Base-by-base conservation (phyloP, 2,113 vertebrate genomes). In the Nesoenas mayeri region DNA sequence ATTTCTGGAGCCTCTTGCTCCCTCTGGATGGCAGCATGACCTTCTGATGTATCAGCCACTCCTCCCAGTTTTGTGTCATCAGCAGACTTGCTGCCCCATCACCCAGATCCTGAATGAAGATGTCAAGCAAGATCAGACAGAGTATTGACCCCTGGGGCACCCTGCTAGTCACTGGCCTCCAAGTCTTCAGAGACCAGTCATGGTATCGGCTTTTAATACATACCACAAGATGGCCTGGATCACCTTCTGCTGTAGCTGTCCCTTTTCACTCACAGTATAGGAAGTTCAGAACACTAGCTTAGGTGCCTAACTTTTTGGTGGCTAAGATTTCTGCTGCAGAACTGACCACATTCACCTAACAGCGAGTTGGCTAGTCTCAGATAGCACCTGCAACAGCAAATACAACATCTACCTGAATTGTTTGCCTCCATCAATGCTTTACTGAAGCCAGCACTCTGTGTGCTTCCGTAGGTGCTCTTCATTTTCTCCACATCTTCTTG, bases 401-500 rank as follows among this genome's bases (percentile, higher is more conserved):
- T 24, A 51, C 42, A 81, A 22, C 31, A 48, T 32, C 22, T 86
- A 98, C 98, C 98, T 96, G 98, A 98, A 77, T 92, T 97, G 86
- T 97, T 97, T n/a, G 98, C 98, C 9, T 98, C 98, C 2, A 69
- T 96, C 89, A 98, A 40, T 64, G 97, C 97, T 74, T 97, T 94
- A 88, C 66, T 97, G 92, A 98, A 98, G 92, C 95, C 96, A 92
- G 95, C 96, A 21, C 65, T 97, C 64, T 94, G 97, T 12, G 89
- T 14, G 15, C 80, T 95, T 79, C 97, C 93, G 21, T 94, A 97
- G 11, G 96, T 96, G 6, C 71, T 79, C 79, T 96, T 98, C 70
- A 99, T 98, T 51, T 98, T 98, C 20, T 97, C 91, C 31, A 99
- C 91, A 71, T 99, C 99, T 25, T 66, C 93, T 92, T 95, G 97